Evolutionary conservation across 2,797 vertebrate species (phyloP).

Genomic region (Sylvilagus floridanus): DNA sequence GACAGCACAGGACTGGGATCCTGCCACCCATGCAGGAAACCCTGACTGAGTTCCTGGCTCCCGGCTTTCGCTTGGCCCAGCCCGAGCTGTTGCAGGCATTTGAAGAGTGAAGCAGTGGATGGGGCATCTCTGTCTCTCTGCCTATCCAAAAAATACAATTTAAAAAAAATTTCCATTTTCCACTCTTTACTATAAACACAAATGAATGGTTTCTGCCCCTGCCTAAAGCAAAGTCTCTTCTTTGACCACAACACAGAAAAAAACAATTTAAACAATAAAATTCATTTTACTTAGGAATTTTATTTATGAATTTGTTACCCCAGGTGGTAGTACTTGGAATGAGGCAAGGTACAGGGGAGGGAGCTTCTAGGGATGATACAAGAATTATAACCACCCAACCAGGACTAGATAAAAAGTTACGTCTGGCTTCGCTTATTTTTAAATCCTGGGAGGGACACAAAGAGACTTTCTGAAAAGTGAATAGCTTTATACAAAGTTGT

Average conservation of each 20-base stretch:
- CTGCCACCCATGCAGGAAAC: too few relatives aligned
- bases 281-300: constrained; percentile 12
- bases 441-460: background rate
- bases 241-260: background rate
- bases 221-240: background rate
- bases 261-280: background rate
- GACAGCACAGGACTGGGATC: too few relatives aligned
- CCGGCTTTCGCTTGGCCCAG: too few relatives aligned
- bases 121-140: too few relatives aligned
- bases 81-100: too few relatives aligned
- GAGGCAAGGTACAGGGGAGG: background rate
- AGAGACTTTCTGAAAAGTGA: constrained; percentile 21
- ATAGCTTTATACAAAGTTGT: constrained; percentile 24
- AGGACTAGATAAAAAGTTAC: background rate
- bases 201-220: background rate
- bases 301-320: background rate
- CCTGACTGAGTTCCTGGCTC: too few relatives aligned
- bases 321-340: background rate
- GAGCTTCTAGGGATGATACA: background rate
- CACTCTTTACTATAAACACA: background rate
- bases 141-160: too few relatives aligned
- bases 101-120: too few relatives aligned
- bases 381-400: background rate
- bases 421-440: background rate
- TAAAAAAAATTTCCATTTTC: background rate